Conservation (phyloP, 2,888 invertebrate species). For the Antitype chi region DNA sequence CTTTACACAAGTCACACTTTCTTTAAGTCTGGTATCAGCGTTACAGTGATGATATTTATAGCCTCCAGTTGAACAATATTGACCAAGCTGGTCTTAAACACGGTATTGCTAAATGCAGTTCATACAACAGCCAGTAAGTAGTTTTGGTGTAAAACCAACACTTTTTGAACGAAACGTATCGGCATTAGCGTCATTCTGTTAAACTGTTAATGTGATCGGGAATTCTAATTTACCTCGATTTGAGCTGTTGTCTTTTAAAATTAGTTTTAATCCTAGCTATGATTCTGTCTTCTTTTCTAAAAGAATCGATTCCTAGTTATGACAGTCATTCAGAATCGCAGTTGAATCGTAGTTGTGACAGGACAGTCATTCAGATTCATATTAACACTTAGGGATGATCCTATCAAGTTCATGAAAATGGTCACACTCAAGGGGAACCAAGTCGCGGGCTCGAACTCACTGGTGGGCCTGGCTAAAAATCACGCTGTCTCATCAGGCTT, state of each 20-base stretch:
- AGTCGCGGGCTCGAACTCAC: too few relatives aligned
- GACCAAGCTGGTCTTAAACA: slow-evolving; percentile 44
- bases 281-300: neutral
- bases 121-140: slow-evolving; percentile 21
- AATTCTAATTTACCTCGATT: neutral
- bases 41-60: slow-evolving; percentile 3
- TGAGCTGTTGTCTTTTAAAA: neutral
- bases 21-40: too few relatives aligned
- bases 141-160: slow-evolving; percentile 35
- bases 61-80: slow-evolving; percentile 34
- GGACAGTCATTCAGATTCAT: neutral
- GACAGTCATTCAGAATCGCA: neutral
- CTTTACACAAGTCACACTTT: too few relatives aligned
- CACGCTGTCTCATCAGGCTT: too few relatives aligned
- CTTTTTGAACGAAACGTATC: slow-evolving; percentile 48
- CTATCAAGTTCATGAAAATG: neutral
- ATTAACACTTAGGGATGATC: neutral
- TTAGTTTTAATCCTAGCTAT: neutral
- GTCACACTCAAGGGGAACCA: too few relatives aligned
- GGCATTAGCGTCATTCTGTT: slow-evolving; percentile 55
- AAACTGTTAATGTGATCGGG: slow-evolving; percentile 46
- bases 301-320: neutral
- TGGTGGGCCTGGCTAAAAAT: too few relatives aligned
- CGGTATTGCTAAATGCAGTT: slow-evolving; percentile 43
- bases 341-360: neutral